Base-by-base conservation (phyloP, 1,140 invertebrate species). In the Copidosoma floridanum region DNA sequence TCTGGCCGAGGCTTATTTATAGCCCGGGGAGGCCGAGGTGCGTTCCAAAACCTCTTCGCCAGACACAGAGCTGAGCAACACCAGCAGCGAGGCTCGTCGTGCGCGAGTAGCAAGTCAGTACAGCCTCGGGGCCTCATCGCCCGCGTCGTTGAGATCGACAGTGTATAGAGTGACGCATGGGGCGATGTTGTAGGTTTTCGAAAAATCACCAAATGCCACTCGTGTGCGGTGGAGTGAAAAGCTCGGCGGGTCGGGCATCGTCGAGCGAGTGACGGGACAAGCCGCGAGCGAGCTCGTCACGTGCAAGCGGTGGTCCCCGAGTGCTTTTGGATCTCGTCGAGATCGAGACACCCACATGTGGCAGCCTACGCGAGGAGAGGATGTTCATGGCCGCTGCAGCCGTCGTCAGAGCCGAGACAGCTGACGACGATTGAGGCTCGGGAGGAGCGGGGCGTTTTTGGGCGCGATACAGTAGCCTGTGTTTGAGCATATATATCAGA, bases 1-100 rank as follows among this genome's bases (percentile, higher is more conserved):
- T 29, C 21, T 26, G 24, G 47, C 56, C 35, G 47, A 68, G 65
- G 70, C 77, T 77, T 80, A 79, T 80, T 79, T 77, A 78, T 80
- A 79, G 77, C 68, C 6, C 44, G 63, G 62, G 70, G 76, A 77
- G 75, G 73, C 73, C 71, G 72, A 23, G 70, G 64, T 71, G 70
- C 68, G 72, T 75, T 76, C 73, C 73, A 74, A 76, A 76, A 75
- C 67, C 67, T 68, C 64, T 57, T 61, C 37, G 58, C n/a, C n/a
- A 46, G 58, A 65, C 60, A 65, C 67, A 67, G 67, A n/a, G n/a
- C n/a, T n/a, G n/a, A 32, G 29, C 29, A 32, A 32, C 29, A 32
- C 29, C 23, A 26, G 32, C 48, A 10, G 20, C 29, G n/a, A 14
- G 20, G 11, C 11, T 12, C 12, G 6, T 26, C 47, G 18, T 14